These are phyloP conservation scores for Microctonus aethiopoides DNA, from an alignment of 2,888 invertebrate genomes.

Conservation along the genomic window DNA sequence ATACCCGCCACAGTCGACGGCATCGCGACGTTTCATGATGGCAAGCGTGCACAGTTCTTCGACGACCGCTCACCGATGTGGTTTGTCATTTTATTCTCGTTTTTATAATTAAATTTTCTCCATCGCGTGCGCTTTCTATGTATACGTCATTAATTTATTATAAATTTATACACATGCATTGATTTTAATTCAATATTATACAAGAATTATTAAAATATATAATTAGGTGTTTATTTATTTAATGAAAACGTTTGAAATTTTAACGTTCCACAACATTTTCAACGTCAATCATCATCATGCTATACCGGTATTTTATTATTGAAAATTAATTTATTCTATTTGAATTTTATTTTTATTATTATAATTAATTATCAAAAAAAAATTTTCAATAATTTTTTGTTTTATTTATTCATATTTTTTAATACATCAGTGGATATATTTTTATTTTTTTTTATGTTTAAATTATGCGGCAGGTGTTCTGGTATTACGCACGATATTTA, in stretches of 20 bases:
- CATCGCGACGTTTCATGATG: slow-evolving; percentile 34
- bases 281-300: slow-evolving; percentile 1
- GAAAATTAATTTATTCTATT: too few species aligned
- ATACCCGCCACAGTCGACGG: slow-evolving; percentile 23
- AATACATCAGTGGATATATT: too few species aligned
- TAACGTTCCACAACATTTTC: not conserved
- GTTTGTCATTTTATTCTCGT: slow-evolving; percentile 1
- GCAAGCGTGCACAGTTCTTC: slow-evolving; percentile 54
- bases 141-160: not conserved
- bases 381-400: not conserved
- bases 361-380: not conserved
- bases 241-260: not conserved
- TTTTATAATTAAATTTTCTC: not conserved
- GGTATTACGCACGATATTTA: not conserved
- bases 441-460: not conserved
- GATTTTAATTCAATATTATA: not conserved
- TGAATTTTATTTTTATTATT: too few species aligned
- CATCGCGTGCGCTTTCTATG: not conserved
- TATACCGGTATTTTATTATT: not conserved
- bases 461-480: not conserved
- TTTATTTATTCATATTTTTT: not conserved
- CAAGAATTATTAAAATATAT: not conserved
- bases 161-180: too few species aligned
- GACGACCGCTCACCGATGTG: slow-evolving; percentile 46
- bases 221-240: too few species aligned